Percentiles rank a stretch among this genome's conserved stretches.
Evolutionary conservation across 2,888 invertebrate genomes (phyloP).

Genomic region (Phortica magna): DNA sequence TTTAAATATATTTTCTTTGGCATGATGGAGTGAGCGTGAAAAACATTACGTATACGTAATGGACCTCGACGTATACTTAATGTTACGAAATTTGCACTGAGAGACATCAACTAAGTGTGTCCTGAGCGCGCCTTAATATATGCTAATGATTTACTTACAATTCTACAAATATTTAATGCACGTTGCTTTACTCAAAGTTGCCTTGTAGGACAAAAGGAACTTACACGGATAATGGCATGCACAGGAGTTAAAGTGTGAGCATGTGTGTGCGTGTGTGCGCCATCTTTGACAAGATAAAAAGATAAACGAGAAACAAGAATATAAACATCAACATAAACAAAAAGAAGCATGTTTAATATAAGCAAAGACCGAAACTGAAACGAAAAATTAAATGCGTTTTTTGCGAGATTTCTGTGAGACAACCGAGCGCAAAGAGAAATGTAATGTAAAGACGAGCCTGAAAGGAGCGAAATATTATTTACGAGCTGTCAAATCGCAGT

Average conservation of each 20-base stretch:
- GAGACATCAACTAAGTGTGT: no score
- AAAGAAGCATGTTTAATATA: not conserved
- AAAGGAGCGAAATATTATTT: constrained; percentile 69
- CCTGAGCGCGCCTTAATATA: no score
- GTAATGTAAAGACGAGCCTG: not conserved
- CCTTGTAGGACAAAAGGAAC: not conserved
- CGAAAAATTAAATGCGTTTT: constrained; percentile 60
- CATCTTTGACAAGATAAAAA: not conserved
- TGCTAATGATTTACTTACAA: not conserved
- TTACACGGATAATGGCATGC: constrained; percentile 12
- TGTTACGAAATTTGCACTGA: no score
- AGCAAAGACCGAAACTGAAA: constrained; percentile 24
- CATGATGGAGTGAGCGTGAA: no score
- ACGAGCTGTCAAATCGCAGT: constrained; percentile 75
- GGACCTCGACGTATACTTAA: no score
- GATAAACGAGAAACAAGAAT: constrained; percentile 8
- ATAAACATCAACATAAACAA: not conserved
- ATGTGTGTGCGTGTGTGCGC: not conserved
- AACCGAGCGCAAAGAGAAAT: constrained; percentile 38
- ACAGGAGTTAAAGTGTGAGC: not conserved
- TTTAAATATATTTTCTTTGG: no score
- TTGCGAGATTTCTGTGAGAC: constrained; percentile 48
- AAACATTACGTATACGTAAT: no score
- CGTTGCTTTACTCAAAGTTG: not conserved
- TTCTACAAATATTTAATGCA: constrained; percentile 9